Evolutionary conservation across 2,113 vertebrate species (phyloP), one percentile per base, ranked within the genome.

Genomic region (Bufo gargarizans): DNA sequence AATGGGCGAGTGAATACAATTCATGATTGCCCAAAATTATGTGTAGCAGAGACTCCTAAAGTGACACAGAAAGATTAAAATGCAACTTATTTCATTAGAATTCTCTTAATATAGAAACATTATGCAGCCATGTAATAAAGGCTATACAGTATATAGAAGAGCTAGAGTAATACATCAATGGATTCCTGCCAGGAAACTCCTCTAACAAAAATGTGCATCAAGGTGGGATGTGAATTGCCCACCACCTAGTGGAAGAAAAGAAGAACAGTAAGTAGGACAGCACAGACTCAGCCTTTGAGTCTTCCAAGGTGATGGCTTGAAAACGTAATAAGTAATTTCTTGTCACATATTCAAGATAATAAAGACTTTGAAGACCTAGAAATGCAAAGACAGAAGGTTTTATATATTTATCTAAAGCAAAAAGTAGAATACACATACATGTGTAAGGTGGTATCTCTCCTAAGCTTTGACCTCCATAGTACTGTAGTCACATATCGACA

Each of bases 201-300:
- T 74, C 45, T 5, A 6, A 69, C 33, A 33, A 33, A 33, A 69
- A 71, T 50, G 16, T 20, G 72, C 47, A 50, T 10, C 19, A 76
- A 10, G 16, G 47, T 20, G 72, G 72, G 20, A 19, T 76, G 72
- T 50, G 45, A 76, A 76, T 50, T 43, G 55, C 33, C 22, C 55
- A 9, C 78, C 78, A 80, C 78, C 78, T 80, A 80, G 55, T 80
- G 78, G 78, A 80, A 9, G 78, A 19, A 59, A 80, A 58, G 59
- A 33, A 14, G 53, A 80, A 58, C 4, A 50, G 13, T 49, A 1
- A 10, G 67, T 8, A 67, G 63, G 3, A 45, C 69, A 14, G 3
- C 6, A 43, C 13, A 14, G 14, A 4, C 16, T 45, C 11, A 12
- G 3, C 5, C 65, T 67, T 67, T 4, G 10, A 67, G 20, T 67